Evolutionary conservation across 2,797 vertebrate genomes (phyloP).

Genomic region (Triplophysa bombifrons): DNA sequence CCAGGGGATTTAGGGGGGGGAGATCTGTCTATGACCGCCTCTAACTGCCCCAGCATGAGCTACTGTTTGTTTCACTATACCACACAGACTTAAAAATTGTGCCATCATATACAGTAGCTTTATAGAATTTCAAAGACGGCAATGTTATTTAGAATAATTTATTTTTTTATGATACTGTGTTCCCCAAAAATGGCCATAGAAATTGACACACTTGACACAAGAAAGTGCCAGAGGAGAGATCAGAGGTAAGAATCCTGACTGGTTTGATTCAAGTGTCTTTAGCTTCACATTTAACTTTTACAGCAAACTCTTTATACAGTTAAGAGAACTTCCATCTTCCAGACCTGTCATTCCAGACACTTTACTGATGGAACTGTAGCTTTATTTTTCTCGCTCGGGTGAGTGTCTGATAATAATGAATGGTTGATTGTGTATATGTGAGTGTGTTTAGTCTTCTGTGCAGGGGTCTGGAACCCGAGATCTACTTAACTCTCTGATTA

Average conservation of each 20-base stretch:
- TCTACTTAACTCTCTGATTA: slow-evolving; percentile 77
- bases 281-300: too few relatives aligned
- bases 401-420: slow-evolving; percentile 64
- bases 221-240: not conserved
- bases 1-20: slow-evolving; percentile 68
- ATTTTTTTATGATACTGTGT: not conserved
- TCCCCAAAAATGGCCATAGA: not conserved
- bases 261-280: not conserved
- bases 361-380: too few relatives aligned
- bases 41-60: slow-evolving; percentile 64
- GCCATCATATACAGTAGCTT: too few relatives aligned
- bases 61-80: slow-evolving; percentile 22
- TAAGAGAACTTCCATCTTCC: too few relatives aligned
- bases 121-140: too few relatives aligned
- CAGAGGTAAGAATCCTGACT: not conserved
- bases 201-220: too few relatives aligned
- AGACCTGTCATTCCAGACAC: too few relatives aligned
- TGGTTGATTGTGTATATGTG: slow-evolving; percentile 63
- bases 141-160: too few relatives aligned
- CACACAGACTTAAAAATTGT: not conserved
- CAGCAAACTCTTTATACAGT: too few relatives aligned
- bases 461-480: slow-evolving; percentile 66
- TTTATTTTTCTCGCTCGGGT: too few relatives aligned
- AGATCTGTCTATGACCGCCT: slow-evolving; percentile 55
- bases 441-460: slow-evolving; percentile 66